phyloP scores from a whole-genome alignment of 2,113 vertebrate species.

The Donacobius atricapilla region DNA sequence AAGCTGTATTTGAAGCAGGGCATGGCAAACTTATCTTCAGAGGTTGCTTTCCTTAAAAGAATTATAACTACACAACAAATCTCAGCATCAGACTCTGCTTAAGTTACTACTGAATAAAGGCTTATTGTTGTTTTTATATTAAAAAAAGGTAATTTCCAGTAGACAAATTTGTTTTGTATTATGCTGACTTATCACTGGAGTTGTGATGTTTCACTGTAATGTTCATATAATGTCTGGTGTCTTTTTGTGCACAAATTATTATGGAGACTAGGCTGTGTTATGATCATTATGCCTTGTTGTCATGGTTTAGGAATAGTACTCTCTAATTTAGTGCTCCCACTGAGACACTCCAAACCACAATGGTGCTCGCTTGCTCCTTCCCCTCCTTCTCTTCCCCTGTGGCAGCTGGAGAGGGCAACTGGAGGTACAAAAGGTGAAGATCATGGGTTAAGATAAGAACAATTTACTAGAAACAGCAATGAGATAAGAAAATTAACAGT shows the following conservation, averaged over 20 bases:
- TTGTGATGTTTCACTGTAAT: conserved; percentile 82
- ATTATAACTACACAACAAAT: conserved; percentile 74
- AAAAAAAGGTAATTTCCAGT: conserved; percentile 63
- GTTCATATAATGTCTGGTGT: conserved; percentile 68
- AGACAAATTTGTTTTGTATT: conserved; percentile 72
- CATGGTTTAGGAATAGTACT: neutral
- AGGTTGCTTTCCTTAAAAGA: conserved; percentile 79
- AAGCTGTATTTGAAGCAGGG: conserved; percentile 77
- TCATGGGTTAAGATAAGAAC: neutral
- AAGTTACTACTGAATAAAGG: conserved; percentile 67
- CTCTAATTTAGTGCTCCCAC: neutral
- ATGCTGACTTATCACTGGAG: conserved; percentile 75
- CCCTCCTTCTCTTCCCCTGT: neutral
- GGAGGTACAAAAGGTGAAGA: neutral
- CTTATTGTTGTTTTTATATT: neutral
- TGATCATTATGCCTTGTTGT: conserved; percentile 65
- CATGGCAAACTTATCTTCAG: conserved; percentile 74
- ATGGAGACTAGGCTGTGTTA: conserved; percentile 61
- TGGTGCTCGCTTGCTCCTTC: neutral
- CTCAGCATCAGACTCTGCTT: conserved; percentile 74
- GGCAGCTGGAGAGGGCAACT: neutral
- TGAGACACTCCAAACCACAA: neutral
- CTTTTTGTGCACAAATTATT: conserved; percentile 65
- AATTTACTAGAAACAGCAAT: neutral
- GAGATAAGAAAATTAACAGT: neutral